Conservation (phyloP, 2,888 invertebrate species). For the Isotomurus palustris region DNA sequence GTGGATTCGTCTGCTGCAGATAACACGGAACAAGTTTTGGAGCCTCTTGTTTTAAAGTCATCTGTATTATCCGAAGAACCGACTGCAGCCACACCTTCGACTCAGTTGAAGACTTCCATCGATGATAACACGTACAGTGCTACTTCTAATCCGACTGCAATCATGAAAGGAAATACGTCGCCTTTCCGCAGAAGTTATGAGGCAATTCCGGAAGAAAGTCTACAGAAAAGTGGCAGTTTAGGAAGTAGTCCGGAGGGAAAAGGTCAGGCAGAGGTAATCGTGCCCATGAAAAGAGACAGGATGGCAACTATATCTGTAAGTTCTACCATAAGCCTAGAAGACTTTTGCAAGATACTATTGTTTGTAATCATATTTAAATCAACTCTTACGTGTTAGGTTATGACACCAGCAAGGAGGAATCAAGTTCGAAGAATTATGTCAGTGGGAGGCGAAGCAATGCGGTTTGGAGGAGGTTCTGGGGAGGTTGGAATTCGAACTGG, state of each 20-base stretch:
- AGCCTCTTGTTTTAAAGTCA: neutral
- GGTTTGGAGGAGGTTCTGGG: neutral
- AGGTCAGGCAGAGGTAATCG: conserved; percentile 27
- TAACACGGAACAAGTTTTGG: too few relatives aligned
- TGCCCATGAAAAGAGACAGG: conserved; percentile 58
- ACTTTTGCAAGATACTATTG: too few relatives aligned
- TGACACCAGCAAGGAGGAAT: conserved; percentile 63
- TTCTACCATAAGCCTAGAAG: too few relatives aligned
- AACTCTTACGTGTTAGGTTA: conserved; percentile 50
- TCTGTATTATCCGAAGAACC: neutral
- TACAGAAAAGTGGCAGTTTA: conserved; percentile 13
- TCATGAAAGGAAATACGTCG: conserved; percentile 5
- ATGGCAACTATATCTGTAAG: conserved; percentile 81
- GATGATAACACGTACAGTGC: neutral
- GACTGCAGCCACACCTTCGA: neutral
- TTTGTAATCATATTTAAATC: too few relatives aligned
- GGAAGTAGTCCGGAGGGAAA: neutral
- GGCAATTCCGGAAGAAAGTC: conserved; percentile 76
- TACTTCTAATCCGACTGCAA: neutral
- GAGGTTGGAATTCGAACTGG: conserved; percentile 39
- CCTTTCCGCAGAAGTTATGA: conserved; percentile 71
- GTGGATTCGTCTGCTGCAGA: neutral
- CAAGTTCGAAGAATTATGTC: conserved; percentile 45
- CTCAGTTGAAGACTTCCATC: neutral
- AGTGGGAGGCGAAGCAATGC: conserved; percentile 19